Base-by-base conservation (phyloP, 2,113 vertebrate genomes). In the Rattus rattus region DNA sequence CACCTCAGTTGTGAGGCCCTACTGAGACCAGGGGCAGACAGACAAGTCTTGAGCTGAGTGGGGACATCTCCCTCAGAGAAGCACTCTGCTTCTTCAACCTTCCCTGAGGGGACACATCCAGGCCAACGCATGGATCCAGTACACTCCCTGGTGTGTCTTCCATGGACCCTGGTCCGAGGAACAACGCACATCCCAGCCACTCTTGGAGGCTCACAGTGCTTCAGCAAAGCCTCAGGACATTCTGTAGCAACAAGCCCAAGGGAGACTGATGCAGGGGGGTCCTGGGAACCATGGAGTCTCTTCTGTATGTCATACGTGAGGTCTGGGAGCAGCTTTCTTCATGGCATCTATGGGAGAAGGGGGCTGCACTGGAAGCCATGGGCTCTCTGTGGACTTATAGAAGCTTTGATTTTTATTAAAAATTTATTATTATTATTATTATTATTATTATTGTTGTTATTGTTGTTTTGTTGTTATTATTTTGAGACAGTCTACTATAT, bases 211-310 rank as follows among this genome's bases (percentile, higher is more conserved):
- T 43, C 7, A 19, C 0, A 47, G 33, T 4, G 3, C 4, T 30
- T 52, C 11, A 80, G 79, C 9, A 72, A 89, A 89, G 73, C 47
- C 56, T 87, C 69, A 33, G 63, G 85, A 84, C 67, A 59, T 65
- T n/a, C 81, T 67, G 19, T 0, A 39, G 76, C 16, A 47, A 79
- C 4, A 13, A 54, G 77, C 8, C 20, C 36, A 43, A 17, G 0
- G 2, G 79, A 76, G 59, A 26, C 86, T 17, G 49, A 63, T 12
- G 12, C 11, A 6, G 7, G 56, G 49, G 33, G 4, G 10, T 36
- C 26, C n/a, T 7, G 2, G 14, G 54, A 43, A 33, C 5, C 8
- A 19, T 0, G 7, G 59, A 70, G 24, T 14, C 19, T 22, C 76
- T 39, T 72, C 9, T 33, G 39, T 9, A 12, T 26, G 24, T 24